A percentile compares a stretch with the other conserved stretches of the same genome.
These are phyloP conservation scores for Panthera uncia DNA, from an alignment of 2,113 vertebrate species.

Conservation along the genomic window DNA sequence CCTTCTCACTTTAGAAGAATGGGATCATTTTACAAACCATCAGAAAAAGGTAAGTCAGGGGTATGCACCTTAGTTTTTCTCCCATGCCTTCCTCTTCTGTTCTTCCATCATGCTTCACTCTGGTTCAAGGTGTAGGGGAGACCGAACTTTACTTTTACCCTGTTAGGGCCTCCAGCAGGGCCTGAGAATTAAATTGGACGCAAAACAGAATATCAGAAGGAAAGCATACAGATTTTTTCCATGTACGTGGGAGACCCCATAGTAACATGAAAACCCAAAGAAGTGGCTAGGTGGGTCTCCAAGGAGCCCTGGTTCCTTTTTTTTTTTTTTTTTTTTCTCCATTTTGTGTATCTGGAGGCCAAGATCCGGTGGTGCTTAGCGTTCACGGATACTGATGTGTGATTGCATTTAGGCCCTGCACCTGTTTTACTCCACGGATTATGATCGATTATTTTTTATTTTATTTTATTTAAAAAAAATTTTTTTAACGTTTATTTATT, in stretches of 20 bases:
- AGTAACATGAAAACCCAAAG: background rate
- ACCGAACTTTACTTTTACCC: background rate
- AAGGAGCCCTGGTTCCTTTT: background rate
- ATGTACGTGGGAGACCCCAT: background rate
- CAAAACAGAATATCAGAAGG: background rate
- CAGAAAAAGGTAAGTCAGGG: background rate
- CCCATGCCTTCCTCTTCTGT: background rate
- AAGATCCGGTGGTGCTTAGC: too few species aligned
- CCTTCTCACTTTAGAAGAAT: background rate
- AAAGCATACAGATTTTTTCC: background rate
- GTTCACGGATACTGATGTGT: background rate
- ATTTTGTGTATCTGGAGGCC: background rate
- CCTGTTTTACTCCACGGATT: background rate
- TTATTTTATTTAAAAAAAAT: too few species aligned
- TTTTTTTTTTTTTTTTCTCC: too few species aligned
- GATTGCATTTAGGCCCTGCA: background rate
- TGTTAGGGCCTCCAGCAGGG: background rate
- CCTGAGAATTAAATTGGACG: background rate
- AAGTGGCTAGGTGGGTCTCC: background rate
- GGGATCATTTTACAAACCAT: background rate
- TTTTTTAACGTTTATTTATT: too few species aligned
- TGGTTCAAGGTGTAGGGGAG: background rate
- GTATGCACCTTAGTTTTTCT: background rate
- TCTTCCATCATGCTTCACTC: background rate
- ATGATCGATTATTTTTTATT: too few species aligned